Evolutionary conservation across 2,888 invertebrate genomes (phyloP).

Genomic region (Antheraea assamensis): DNA sequence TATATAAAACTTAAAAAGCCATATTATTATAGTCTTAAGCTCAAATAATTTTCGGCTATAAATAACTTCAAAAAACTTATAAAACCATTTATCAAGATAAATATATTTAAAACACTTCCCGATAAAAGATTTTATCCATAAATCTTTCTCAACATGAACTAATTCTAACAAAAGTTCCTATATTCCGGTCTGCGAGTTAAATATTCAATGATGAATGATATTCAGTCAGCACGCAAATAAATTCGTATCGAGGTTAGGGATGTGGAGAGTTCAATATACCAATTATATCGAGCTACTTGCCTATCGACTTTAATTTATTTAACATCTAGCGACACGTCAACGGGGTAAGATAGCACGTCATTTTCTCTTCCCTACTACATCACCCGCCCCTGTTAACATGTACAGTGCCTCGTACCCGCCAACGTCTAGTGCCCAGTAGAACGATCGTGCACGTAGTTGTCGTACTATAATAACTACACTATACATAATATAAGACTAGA

Average conservation of each 20-base stretch:
- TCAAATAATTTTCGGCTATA: neutral
- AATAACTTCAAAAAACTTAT: neutral
- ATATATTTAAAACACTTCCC: neutral
- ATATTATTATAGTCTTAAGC: neutral
- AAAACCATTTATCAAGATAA: constrained; percentile 1
- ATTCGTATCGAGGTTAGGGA: neutral
- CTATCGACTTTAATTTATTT: no score
- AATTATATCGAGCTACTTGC: neutral
- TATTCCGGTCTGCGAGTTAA: constrained; percentile 1
- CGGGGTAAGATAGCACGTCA: no score
- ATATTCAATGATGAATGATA: constrained; percentile 3
- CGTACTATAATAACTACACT: no score
- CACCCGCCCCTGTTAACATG: no score
- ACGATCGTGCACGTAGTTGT: no score
- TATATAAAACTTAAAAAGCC: neutral
- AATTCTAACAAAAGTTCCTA: neutral
- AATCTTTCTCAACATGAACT: neutral
- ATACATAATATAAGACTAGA: no score
- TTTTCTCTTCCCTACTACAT: no score
- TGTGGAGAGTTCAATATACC: neutral
- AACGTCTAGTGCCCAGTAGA: no score
- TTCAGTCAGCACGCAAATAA: constrained; percentile 9
- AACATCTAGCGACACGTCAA: no score
- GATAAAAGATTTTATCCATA: constrained; percentile 8
- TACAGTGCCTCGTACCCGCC: no score